A percentile compares a stretch with the other conserved stretches of the same genome.
Conservation (phyloP, 2,113 vertebrate genomes). For the Ceyx margarethae region DNA sequence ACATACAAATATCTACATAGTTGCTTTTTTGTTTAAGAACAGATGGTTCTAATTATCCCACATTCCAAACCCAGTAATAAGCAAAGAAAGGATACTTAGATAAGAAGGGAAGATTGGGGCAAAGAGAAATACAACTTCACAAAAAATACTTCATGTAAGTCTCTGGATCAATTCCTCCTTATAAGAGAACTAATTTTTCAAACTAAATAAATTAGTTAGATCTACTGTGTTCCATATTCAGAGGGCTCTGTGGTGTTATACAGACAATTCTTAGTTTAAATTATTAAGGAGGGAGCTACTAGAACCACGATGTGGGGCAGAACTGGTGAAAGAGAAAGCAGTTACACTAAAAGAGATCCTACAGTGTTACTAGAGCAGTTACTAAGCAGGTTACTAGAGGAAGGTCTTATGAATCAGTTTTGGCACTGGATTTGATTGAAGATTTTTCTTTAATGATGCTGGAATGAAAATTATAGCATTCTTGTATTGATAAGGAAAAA, state of each 20-base stretch:
- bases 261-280: neutral
- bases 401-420: neutral
- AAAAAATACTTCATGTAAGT: neutral
- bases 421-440: conserved; percentile 10
- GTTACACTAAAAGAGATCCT: neutral
- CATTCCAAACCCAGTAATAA: neutral
- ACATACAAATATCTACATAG: neutral
- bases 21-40: neutral
- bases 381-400: neutral
- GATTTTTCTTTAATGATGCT: conserved; percentile 16
- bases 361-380: no score
- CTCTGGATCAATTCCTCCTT: neutral
- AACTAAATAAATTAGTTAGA: neutral
- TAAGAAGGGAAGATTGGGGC: neutral
- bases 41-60: neutral
- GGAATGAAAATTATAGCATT: neutral
- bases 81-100: neutral
- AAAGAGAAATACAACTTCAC: neutral
- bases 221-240: neutral
- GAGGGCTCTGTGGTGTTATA: neutral
- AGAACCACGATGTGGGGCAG: neutral
- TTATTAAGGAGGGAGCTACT: neutral
- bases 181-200: neutral
- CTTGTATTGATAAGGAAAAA: neutral
- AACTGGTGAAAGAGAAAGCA: neutral